phyloP scores from a whole-genome alignment of 2,113 vertebrate genomes.

The Serinus canaria region DNA sequence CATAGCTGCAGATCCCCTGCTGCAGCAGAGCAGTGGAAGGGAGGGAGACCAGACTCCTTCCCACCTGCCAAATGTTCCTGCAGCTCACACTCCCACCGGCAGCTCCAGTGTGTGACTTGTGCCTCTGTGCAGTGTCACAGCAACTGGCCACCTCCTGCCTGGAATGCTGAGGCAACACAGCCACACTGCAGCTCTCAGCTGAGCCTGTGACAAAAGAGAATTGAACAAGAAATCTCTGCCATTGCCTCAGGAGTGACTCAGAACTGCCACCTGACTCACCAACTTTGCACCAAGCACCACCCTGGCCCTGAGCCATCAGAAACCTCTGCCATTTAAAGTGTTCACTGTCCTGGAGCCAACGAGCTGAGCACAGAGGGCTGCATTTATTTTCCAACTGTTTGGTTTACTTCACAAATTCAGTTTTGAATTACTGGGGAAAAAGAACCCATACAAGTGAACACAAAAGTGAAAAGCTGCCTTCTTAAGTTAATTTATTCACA shows the following conservation, averaged over 20 bases:
- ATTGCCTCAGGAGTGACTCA: constrained; percentile 9
- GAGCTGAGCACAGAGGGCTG: neutral
- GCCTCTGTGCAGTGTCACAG: neutral
- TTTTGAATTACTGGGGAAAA: neutral
- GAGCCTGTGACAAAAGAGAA: neutral
- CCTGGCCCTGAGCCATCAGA: neutral
- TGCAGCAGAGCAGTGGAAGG: neutral
- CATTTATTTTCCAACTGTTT: neutral
- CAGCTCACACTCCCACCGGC: neutral
- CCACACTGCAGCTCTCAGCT: neutral
- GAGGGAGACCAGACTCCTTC: neutral
- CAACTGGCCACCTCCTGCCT: neutral
- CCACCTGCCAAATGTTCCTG: neutral
- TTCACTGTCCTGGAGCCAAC: neutral
- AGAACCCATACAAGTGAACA: neutral
- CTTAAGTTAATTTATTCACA: neutral
- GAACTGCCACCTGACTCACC: constrained; percentile 12
- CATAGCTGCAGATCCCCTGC: neutral
- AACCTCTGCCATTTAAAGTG: neutral
- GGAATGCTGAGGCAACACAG: neutral
- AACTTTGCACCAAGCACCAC: neutral
- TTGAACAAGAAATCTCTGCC: neutral
- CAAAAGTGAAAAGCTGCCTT: neutral
- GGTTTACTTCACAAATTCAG: neutral
- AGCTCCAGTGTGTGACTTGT: rapidly evolving